Base-by-base conservation (phyloP, 2,797 vertebrate genomes). In the Glossophaga mutica region DNA sequence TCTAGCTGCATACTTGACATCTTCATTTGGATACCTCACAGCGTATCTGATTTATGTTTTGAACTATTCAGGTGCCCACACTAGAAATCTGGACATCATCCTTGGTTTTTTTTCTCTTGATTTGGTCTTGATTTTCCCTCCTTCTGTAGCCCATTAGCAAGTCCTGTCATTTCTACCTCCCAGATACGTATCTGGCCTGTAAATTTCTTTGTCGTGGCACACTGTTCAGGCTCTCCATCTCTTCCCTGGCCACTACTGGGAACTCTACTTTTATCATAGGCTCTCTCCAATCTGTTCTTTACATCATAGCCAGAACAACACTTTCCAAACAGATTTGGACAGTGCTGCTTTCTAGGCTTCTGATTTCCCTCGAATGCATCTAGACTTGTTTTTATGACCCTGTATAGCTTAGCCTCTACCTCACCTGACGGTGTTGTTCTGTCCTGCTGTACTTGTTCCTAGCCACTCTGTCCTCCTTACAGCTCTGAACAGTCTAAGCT, bases 11-110 rank as follows among this genome's bases (percentile, higher is more conserved):
- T 48, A 42, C 48, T 91, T 86, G 77, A 57, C 18, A 57, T 88
- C 50, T 52, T 96, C 65, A 32, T 91, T 81, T 67, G 59, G 46
- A 50, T 92, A 67, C 34, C 10, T 96, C 24, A 85, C 1, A 73
- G 44, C 34, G 32, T 76, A 39, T 96, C 78, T 95, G 48, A 55
- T 52, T 96, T 96, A 91, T 32, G 29, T 88, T 95, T 93, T 81
- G 87, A 91, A 87, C 26, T 44, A 44, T 83, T 88, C 46, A 86
- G 34, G 10, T 94, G 34, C 50, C 70, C 21, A 76, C 4, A 16
- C 48, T 90, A 65, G 50, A 92, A 52, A 70, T 89, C 24, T 92
- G 37, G 55, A 24, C 37, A 73, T 94, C 76, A 32, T 68, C 14
- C n/a, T 94, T 87, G 14, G 89, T 79, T 79, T 79, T 70, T 42